Evolutionary conservation across 2,888 invertebrate genomes (phyloP), one percentile per base, ranked within the genome.

Genomic region (Hypomecis atomaria): DNA sequence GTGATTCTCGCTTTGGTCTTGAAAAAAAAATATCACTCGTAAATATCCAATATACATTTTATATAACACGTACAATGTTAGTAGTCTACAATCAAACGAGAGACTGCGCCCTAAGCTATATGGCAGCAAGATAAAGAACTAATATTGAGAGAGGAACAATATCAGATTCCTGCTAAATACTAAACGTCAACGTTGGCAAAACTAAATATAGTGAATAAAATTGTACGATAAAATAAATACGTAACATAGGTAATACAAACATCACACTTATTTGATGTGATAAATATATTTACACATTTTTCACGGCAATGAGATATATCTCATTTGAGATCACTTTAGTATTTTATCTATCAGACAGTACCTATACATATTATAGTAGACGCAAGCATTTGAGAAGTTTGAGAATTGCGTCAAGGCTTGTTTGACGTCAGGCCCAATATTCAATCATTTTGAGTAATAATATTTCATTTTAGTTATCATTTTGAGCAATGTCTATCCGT

Each of bases 261-360:
- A 37, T 37, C 11, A 13, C 37, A 37, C 11, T 8, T 37, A 50
- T 37, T 50, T 9, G 33, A 50, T 37, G 49, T 50, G 49, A 37
- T 13, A 36, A 23, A 45, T 49, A 33, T 36, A 50, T 38, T 11
- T 48, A 59, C 23, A 52, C 11, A 13, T 47, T 37, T 50, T 49
- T 59, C 13, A 38, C 33, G 33, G 45, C 37, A n/a, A 8, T 45
- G 11, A 59, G 45, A 59, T 53, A 59, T 53, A 59, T 13, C 7
- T 60, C 34, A 47, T 53, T 13, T 61, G 55, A 37, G 37, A 37
- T 50, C 8, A 61, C 10, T 33, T 11, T 13, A 37, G 6, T 54
- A 48, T 55, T 49, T 40, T 33, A 8, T 23, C 23, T 48, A 48
- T 42, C 38, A 45, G 53, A 53, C 44, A 47, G 23, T 9, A 47